Base-by-base conservation (phyloP, 2,113 vertebrate species). In the Eubucco bourcierii region DNA sequence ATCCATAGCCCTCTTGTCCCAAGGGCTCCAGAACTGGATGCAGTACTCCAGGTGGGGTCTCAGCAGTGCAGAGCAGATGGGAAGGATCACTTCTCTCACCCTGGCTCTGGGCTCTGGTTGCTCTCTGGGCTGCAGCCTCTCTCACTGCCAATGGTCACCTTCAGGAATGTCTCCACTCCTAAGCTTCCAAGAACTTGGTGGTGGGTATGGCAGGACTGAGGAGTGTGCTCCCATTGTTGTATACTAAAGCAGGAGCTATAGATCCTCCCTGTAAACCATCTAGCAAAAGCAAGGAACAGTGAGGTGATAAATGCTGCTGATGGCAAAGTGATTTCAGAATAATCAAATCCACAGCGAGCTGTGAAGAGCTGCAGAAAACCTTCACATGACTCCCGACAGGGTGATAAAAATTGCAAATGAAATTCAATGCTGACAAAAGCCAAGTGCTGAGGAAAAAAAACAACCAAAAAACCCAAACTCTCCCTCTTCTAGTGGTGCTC, bases 391-490 rank as follows among this genome's bases (percentile, higher is more conserved):
- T 95, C 72, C 68, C 88, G 95, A 95, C 95, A 95, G 87, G 91
- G 95, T 68, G 95, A 95, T 96, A 39, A 96, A 96, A 96, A 96
- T 95, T 95, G 94, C 88, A 96, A 96, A 96, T 96, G 28, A 94
- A 93, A 95, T 96, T 95, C 93, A 91, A 95, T 95, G 91, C 94
- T 95, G 94, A 95, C 91, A 96, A 93, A 95, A 95, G 76, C 87
- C 82, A 88, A 95, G 76, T 68, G 88, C 80, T 90, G 80, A 72
- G 92, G 85, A 91, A 94, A 95, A 95, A 93, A 94, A 95, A 96
- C n/a, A n/a, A n/a, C n/a, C n/a, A 96, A 96, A 28, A 95, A 95
- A 93, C 76, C 85, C 72, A 77, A 93, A 95, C 82, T 96, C 55
- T 85, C 85, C 76, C 93, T 94, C 93, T 94, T 91, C 92, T 94